phyloP scores from a whole-genome alignment of 2,888 invertebrate species.

The Brachycybe producta region DNA sequence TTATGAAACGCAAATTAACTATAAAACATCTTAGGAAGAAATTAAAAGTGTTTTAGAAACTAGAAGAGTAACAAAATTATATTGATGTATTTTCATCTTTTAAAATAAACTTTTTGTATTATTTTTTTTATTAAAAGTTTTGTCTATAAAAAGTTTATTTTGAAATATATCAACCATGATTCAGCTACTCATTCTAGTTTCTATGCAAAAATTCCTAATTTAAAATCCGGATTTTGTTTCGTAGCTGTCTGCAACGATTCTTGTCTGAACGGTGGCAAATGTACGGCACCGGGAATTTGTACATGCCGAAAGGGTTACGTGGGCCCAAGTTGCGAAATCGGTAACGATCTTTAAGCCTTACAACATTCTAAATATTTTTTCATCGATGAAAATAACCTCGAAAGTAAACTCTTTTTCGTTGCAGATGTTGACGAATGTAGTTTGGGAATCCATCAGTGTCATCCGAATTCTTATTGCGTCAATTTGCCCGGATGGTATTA shows the following conservation, averaged over 20 bases:
- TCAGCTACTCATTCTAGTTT: too few species aligned
- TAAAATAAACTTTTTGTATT: too few species aligned
- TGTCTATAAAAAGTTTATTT: too few species aligned
- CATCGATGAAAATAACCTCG: not conserved
- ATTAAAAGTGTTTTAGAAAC: too few species aligned
- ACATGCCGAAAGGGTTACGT: constrained; percentile 67
- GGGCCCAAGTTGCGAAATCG: constrained; percentile 65
- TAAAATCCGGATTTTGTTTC: not conserved
- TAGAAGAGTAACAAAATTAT: too few species aligned
- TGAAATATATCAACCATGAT: too few species aligned
- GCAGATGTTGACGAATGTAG: constrained; percentile 74
- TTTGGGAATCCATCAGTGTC: constrained; percentile 55
- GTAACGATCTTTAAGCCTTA: constrained; percentile 23
- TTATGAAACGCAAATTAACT: too few species aligned
- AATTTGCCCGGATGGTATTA: constrained; percentile 79
- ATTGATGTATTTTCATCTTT: too few species aligned
- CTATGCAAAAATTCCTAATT: not conserved
- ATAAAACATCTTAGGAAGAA: too few species aligned
- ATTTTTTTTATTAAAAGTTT: too few species aligned
- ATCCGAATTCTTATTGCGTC: constrained; percentile 61
- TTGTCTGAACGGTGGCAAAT: constrained; percentile 71
- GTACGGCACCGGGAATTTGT: constrained; percentile 62
- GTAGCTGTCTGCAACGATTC: constrained; percentile 64
- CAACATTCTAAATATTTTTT: not conserved
- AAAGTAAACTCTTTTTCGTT: not conserved